These are phyloP conservation scores for Scylla paramamosain DNA, from an alignment of 1,140 invertebrate genomes.

Conservation along the genomic window DNA sequence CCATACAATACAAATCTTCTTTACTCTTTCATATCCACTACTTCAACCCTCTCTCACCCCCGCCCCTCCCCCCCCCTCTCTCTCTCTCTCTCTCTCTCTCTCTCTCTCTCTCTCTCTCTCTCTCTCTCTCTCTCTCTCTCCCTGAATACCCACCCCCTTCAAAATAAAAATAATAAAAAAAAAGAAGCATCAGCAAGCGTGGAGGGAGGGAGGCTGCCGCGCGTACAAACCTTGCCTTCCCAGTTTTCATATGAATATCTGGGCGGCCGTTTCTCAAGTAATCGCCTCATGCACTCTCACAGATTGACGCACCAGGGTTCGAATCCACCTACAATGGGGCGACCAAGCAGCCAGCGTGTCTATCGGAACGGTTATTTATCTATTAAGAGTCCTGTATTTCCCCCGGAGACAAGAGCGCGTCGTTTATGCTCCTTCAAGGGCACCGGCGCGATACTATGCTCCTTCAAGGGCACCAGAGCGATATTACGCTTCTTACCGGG, in stretches of 20 bases:
- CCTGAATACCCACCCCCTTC: too few relatives aligned
- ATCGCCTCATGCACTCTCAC: slow-evolving; percentile 38
- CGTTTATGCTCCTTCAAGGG: not conserved
- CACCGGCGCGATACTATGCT: not conserved
- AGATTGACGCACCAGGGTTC: not conserved
- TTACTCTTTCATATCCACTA: not conserved
- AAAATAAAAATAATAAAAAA: too few relatives aligned
- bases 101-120: too few relatives aligned
- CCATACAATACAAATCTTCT: too few relatives aligned
- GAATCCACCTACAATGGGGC: slow-evolving; percentile 14
- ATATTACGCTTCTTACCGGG: slow-evolving; percentile 40
- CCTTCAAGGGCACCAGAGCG: slow-evolving; percentile 32
- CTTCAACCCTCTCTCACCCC: not conserved
- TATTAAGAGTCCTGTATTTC: slow-evolving; percentile 10
- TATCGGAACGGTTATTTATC: slow-evolving; percentile 48
- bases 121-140: not conserved
- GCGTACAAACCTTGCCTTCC: not conserved
- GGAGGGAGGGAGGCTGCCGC: too few relatives aligned
- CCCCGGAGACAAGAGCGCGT: slow-evolving; percentile 39
- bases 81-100: too few relatives aligned
- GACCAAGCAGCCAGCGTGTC: not conserved
- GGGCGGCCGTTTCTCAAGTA: slow-evolving; percentile 29
- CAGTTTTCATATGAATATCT: slow-evolving; percentile 45
- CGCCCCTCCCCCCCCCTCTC: too few relatives aligned
- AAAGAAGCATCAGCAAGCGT: too few relatives aligned